Conservation (phyloP, 2,797 vertebrate species). For the Echiichthys vipera region DNA sequence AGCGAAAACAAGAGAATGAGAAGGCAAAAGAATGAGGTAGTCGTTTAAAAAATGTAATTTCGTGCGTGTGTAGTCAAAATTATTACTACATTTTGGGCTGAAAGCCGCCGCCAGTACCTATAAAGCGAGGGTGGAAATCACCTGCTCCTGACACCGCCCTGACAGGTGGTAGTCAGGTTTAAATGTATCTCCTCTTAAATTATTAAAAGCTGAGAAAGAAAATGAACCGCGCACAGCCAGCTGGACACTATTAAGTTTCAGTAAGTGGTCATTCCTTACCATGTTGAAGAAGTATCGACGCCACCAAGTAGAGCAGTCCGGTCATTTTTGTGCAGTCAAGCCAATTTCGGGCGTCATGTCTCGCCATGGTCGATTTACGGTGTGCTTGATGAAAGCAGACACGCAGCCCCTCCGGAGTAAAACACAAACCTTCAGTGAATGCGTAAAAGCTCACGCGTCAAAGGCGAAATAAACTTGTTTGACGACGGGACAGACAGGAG, state of each 20-base stretch:
- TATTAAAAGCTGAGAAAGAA: neutral
- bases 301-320: slow-evolving; percentile 66
- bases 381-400: slow-evolving; percentile 41
- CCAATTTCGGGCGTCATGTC: slow-evolving; percentile 66
- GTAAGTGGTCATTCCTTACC: slow-evolving; percentile 70
- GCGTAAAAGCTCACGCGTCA: slow-evolving; percentile 21
- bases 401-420: slow-evolving; percentile 28
- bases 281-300: slow-evolving; percentile 60
- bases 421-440: slow-evolving; percentile 23
- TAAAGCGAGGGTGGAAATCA: slow-evolving; percentile 21
- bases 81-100: neutral
- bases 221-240: neutral
- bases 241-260: neutral
- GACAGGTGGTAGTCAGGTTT: slow-evolving; percentile 51
- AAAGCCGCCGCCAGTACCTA: neutral
- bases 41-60: neutral
- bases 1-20: neutral
- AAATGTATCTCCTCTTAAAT: slow-evolving; percentile 7
- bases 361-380: slow-evolving; percentile 71
- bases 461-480: slow-evolving; percentile 58
- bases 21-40: fast-evolving
- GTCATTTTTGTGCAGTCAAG: slow-evolving; percentile 50
- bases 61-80: neutral
- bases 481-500: slow-evolving; percentile 34
- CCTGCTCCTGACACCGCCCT: slow-evolving; percentile 46